phyloP scores from a whole-genome alignment of 2,113 vertebrate genomes.

The Neoarius graeffei region DNA sequence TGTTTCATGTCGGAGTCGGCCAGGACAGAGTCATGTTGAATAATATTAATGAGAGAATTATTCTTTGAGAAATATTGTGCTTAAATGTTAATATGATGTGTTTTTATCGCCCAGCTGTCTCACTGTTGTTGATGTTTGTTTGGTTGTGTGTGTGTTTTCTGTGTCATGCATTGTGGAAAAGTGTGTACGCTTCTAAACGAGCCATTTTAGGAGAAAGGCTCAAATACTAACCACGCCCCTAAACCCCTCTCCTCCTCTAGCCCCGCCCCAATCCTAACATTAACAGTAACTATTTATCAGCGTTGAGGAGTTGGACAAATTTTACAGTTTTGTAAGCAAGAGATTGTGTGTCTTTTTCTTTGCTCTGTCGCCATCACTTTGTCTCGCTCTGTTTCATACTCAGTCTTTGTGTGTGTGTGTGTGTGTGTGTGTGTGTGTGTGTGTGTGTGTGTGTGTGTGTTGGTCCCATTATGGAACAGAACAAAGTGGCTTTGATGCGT shows the following conservation, averaged over 20 bases:
- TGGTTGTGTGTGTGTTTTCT: neutral
- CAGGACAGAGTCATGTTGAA: no score
- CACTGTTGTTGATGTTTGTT: no score
- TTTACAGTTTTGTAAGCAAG: neutral
- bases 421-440: neutral
- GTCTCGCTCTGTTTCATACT: neutral
- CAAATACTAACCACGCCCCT: neutral
- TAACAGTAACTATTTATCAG: neutral
- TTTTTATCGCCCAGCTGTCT: no score
- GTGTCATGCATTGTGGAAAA: neutral
- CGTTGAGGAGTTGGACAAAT: neutral
- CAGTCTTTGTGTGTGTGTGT: neutral
- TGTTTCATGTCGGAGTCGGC: no score
- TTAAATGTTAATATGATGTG: no score
- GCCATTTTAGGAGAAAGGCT: neutral
- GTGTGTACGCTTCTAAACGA: no score
- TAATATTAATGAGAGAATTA: no score
- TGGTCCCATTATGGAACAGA: neutral
- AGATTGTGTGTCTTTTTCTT: neutral
- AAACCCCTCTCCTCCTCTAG: neutral
- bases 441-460: neutral
- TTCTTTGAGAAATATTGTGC: no score
- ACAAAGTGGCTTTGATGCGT: slow-evolving; percentile 29
- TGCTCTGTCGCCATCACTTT: neutral
- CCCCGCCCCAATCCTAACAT: neutral